Percentiles rank a stretch among this genome's conserved stretches.
Evolutionary conservation across 2,113 vertebrate species (phyloP).

Genomic region (Microcebus lehilahytsara): DNA sequence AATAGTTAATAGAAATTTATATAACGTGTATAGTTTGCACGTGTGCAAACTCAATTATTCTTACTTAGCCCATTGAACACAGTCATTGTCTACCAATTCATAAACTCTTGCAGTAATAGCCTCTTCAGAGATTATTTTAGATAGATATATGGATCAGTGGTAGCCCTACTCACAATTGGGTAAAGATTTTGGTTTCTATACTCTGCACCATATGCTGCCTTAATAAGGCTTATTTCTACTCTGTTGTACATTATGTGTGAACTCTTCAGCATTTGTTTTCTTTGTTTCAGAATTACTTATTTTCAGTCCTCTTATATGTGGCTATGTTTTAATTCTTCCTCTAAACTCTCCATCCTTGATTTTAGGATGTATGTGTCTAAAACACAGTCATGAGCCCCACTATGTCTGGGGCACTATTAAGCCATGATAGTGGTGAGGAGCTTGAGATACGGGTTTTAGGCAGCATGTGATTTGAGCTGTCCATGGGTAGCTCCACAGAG

Average conservation of each 20-base stretch:
- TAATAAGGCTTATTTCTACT: neutral
- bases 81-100: neutral
- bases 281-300: constrained; percentile 2
- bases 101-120: neutral
- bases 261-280: neutral
- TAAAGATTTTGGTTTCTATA: neutral
- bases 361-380: neutral
- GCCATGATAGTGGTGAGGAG: neutral
- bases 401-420: neutral
- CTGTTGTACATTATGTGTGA: neutral
- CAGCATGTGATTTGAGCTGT: neutral
- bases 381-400: neutral
- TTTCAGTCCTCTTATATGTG: neutral
- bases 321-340: neutral
- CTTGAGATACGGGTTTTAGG: neutral
- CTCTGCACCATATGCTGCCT: neutral
- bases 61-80: neutral
- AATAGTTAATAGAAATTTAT: neutral
- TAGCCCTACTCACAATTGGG: neutral
- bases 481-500: neutral
- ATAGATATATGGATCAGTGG: neutral
- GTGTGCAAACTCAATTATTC: neutral
- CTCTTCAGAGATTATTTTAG: neutral
- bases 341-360: neutral
- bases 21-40: neutral